Percentiles rank a stretch among this genome's conserved stretches.
phyloP scores from a whole-genome alignment of 2,888 invertebrate genomes.

The Girardia tigrina region DNA sequence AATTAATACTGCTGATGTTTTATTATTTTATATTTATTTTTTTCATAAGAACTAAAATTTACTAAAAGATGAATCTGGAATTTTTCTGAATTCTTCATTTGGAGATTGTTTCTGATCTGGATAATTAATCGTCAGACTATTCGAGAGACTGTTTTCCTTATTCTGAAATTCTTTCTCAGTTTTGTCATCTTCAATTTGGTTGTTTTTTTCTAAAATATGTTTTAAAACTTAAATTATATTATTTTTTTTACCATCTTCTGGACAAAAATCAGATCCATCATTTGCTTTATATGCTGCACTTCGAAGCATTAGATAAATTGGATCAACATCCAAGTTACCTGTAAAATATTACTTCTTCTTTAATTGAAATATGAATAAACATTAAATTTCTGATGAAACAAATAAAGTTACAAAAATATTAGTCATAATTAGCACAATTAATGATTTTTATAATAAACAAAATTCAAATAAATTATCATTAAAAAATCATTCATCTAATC shows the following conservation, averaged over 20 bases:
- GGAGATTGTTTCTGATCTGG: slow-evolving; percentile 5
- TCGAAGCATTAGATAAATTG: neutral
- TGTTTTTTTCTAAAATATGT: neutral
- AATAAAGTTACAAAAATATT: too few species aligned
- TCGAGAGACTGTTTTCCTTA: neutral
- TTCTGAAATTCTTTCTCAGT: neutral
- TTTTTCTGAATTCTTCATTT: slow-evolving; percentile 6
- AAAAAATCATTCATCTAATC: neutral
- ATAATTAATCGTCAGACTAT: slow-evolving; percentile 15
- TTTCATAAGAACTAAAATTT: neutral
- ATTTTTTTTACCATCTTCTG: slow-evolving; percentile 6
- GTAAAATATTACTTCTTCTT: neutral
- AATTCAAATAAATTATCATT: neutral
- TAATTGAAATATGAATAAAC: too few species aligned
- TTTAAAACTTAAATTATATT: too few species aligned
- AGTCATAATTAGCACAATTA: too few species aligned
- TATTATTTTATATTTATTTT: too few species aligned
- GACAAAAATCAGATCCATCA: neutral
- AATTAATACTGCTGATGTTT: too few species aligned
- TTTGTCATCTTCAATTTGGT: neutral
- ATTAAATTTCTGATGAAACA: too few species aligned
- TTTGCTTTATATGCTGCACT: slow-evolving; percentile 10
- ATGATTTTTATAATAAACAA: too few species aligned
- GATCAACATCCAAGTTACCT: slow-evolving; percentile 3
- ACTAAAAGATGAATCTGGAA: neutral